A percentile compares a stretch with the other conserved stretches of the same genome.
Conservation (phyloP, 2,888 invertebrate genomes). For the Heliconius hortense region DNA sequence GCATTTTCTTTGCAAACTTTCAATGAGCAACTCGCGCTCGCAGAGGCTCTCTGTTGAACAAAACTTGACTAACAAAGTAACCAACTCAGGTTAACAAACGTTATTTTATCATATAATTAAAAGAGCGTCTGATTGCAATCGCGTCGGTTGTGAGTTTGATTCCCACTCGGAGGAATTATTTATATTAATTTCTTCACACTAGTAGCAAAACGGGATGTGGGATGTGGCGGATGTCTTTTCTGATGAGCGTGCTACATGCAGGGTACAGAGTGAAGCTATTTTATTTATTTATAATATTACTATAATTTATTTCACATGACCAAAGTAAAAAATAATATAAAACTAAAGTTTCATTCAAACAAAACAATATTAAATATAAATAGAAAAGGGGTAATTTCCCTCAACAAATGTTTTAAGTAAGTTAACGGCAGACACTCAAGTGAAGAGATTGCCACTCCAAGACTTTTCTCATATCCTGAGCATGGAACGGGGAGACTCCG, state of each 20-base stretch:
- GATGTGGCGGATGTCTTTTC: too few relatives aligned
- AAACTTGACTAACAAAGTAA: background rate
- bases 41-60: background rate
- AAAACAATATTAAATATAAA: background rate
- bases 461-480: background rate
- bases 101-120: background rate
- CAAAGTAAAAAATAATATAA: too few relatives aligned
- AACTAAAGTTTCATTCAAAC: background rate
- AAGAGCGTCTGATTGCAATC: background rate
- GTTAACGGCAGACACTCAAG: background rate
- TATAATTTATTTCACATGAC: too few relatives aligned
- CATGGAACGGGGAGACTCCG: background rate
- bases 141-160: background rate
- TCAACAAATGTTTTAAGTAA: background rate
- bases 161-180: background rate
- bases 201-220: too few relatives aligned
- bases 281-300: background rate
- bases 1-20: background rate
- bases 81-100: background rate
- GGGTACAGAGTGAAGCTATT: background rate
- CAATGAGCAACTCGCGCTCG: background rate
- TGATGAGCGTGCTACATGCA: background rate
- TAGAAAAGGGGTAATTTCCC: background rate
- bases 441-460: background rate
- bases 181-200: background rate